Conservation (phyloP, 2,797 vertebrate genomes). For the Neolamprologus multifasciatus region DNA sequence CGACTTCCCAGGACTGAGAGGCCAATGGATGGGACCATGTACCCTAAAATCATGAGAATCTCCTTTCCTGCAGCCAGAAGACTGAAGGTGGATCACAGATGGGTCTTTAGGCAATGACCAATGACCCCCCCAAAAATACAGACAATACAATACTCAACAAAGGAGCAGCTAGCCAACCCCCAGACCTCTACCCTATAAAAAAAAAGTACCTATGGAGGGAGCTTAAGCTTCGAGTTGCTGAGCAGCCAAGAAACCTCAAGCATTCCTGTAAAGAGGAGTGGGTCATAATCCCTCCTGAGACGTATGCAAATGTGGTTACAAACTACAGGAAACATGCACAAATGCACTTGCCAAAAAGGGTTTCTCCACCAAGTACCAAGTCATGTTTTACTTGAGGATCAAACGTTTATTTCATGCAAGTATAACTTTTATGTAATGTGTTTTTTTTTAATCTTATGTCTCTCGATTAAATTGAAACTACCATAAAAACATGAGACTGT, state of each 20-base stretch:
- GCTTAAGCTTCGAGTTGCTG: not conserved
- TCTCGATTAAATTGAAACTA: not conserved
- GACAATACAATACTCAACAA: not conserved
- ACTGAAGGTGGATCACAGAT: not conserved
- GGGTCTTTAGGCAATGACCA: not conserved
- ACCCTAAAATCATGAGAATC: not conserved
- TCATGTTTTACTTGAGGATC: not conserved
- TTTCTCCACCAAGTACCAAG: not conserved
- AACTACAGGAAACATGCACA: not conserved
- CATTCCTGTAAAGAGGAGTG: not conserved
- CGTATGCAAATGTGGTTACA: not conserved
- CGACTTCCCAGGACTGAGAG: rapidly evolving
- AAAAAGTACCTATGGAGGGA: not conserved
- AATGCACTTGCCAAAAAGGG: not conserved
- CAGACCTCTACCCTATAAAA: not conserved
- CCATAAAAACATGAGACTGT: not conserved
- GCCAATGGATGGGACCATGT: not conserved
- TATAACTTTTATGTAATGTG: not conserved
- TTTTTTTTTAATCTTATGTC: rapidly evolving
- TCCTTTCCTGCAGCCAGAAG: not conserved
- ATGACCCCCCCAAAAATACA: not conserved
- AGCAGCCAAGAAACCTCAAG: not conserved
- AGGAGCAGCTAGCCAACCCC: not conserved
- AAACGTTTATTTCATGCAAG: not conserved
- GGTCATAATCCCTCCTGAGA: not conserved